Percentiles rank a stretch among this genome's conserved stretches.
These are phyloP conservation scores for Machimus atricapillus DNA, from an alignment of 2,888 invertebrate genomes.

Conservation along the genomic window DNA sequence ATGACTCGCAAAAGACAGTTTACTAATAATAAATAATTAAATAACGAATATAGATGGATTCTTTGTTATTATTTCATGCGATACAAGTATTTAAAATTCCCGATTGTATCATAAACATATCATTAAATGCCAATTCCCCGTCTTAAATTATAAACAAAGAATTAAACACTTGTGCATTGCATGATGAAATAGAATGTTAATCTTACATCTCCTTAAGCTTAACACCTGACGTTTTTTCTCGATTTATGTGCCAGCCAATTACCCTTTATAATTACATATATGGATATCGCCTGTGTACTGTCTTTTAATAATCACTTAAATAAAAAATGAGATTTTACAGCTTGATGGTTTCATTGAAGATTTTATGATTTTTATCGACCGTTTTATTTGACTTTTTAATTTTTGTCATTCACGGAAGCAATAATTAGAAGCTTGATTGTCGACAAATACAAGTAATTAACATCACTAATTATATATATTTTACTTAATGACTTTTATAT, in stretches of 20 bases:
- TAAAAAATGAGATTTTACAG: not conserved
- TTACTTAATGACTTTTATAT: no score
- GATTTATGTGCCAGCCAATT: not conserved
- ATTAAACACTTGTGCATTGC: not conserved
- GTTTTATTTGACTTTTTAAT: not conserved
- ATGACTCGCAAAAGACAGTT: not conserved
- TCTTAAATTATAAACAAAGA: not conserved
- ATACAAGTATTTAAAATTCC: not conserved
- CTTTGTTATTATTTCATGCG: not conserved
- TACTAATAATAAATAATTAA: not conserved
- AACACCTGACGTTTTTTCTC: not conserved
- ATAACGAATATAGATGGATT: not conserved
- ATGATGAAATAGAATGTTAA: not conserved
- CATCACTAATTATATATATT: no score
- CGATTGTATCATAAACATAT: not conserved
- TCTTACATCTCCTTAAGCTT: not conserved
- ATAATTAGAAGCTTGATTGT: no score
- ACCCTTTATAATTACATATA: not conserved
- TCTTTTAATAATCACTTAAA: not conserved
- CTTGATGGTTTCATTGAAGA: not conserved
- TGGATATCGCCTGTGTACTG: not conserved
- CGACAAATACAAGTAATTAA: no score
- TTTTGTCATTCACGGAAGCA: not conserved
- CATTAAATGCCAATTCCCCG: not conserved
- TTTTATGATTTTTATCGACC: not conserved